A percentile compares a stretch with the other conserved stretches of the same genome.
Conservation (phyloP, 2,797 vertebrate species). For the Sphenodon punctatus region DNA sequence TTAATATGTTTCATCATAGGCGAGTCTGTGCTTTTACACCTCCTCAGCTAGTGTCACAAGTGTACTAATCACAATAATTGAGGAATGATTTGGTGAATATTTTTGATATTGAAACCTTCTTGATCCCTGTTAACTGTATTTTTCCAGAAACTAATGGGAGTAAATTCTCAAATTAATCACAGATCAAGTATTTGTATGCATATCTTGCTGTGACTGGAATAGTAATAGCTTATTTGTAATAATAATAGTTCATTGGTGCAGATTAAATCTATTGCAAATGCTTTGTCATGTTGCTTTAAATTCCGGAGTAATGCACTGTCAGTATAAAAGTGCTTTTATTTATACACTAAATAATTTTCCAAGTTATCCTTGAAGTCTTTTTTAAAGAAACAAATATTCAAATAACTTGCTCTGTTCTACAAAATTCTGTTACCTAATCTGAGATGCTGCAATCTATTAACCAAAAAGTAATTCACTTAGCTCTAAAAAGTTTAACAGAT, state of each 20-base stretch:
- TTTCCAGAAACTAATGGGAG: background rate
- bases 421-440: slow-evolving; percentile 77
- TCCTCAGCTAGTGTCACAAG: background rate
- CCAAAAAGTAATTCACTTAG: slow-evolving; percentile 80
- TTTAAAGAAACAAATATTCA: slow-evolving; percentile 85
- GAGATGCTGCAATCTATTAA: slow-evolving; percentile 85
- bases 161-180: background rate
- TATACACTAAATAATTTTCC: slow-evolving; percentile 61
- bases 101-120: slow-evolving; percentile 29
- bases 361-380: slow-evolving; percentile 62
- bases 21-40: background rate
- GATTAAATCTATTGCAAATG: background rate
- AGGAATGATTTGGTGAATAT: background rate
- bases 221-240: no score
- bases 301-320: slow-evolving; percentile 40
- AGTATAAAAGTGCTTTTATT: slow-evolving; percentile 67
- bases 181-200: slow-evolving; percentile 6
- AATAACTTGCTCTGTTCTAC: slow-evolving; percentile 84
- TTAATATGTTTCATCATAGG: background rate
- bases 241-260: slow-evolving; percentile 15
- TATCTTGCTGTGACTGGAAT: background rate
- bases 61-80: background rate
- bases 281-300: slow-evolving; percentile 12
- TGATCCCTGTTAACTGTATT: slow-evolving; percentile 1
- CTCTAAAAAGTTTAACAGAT: slow-evolving; percentile 79